Conservation (phyloP, 2,888 invertebrate species). For the Melipona beecheii region DNA sequence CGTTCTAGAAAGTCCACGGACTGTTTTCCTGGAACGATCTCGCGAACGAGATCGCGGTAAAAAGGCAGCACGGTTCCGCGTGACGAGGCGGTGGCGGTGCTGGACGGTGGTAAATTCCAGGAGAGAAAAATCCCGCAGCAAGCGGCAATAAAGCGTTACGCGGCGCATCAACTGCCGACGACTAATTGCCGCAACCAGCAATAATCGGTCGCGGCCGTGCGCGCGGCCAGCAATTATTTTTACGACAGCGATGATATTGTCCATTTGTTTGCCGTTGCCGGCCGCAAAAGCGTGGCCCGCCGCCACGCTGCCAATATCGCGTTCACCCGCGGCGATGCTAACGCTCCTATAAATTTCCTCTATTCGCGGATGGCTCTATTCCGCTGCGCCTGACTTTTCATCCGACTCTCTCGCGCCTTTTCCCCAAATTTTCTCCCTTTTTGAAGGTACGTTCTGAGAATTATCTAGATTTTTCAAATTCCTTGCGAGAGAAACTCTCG, state of each 20-base stretch:
- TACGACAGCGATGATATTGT: conserved; percentile 72
- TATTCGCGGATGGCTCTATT: conserved; percentile 66
- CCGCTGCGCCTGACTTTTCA: background rate
- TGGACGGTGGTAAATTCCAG: conserved; percentile 17
- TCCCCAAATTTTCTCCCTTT: background rate
- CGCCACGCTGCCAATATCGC: conserved; percentile 67
- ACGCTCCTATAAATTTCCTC: conserved; percentile 66
- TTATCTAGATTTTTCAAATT: too few relatives aligned
- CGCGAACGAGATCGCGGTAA: conserved; percentile 8
- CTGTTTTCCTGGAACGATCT: background rate
- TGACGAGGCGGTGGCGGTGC: conserved; percentile 3
- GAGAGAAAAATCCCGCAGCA: conserved; percentile 64
- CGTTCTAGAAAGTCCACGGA: background rate
- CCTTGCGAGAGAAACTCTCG: too few relatives aligned
- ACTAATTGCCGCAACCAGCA: conserved; percentile 70
- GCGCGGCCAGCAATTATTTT: conserved; percentile 70
- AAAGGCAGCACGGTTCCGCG: conserved; percentile 3
- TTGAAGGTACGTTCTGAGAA: background rate
- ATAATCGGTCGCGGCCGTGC: conserved; percentile 65
- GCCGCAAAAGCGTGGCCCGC: conserved; percentile 45
- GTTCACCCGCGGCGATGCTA: conserved; percentile 59
- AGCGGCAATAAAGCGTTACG: conserved; percentile 69
- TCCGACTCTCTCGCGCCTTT: background rate
- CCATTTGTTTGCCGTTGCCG: conserved; percentile 69
- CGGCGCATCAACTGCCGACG: conserved; percentile 69